phyloP scores from a whole-genome alignment of 1,140 invertebrate species.

The Pentalonia nigronervosa region DNA sequence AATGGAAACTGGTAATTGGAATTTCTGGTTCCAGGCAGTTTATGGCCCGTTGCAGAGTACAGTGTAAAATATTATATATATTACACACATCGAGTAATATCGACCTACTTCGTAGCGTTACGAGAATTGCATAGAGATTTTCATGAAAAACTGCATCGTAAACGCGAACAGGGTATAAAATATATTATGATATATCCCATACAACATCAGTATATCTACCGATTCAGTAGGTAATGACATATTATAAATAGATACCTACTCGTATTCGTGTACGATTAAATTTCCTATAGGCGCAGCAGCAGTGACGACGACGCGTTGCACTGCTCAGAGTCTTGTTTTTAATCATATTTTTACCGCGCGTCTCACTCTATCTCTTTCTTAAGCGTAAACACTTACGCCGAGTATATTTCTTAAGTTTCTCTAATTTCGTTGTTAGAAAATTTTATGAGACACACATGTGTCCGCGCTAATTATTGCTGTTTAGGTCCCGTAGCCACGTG shows the following conservation, averaged over 20 bases:
- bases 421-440: neutral
- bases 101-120: neutral
- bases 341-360: neutral
- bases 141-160: neutral
- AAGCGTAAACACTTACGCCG: neutral
- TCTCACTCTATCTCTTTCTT: neutral
- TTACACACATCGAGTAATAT: neutral
- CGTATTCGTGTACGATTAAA: neutral
- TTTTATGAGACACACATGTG: neutral
- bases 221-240: neutral
- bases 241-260: neutral
- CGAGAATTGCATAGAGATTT: neutral
- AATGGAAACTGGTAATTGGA: slow-evolving; percentile 26
- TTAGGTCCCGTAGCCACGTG: slow-evolving; percentile 6
- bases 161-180: neutral
- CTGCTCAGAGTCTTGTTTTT: no score
- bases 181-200: neutral
- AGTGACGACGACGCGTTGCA: neutral
- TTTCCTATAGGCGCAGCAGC: neutral
- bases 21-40: neutral
- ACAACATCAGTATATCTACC: neutral
- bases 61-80: neutral
- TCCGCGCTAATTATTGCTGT: neutral
- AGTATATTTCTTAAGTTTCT: neutral
- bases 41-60: neutral